These are phyloP conservation scores for Drosophila sordidula DNA, from an alignment of 2,888 invertebrate genomes.

Conservation along the genomic window DNA sequence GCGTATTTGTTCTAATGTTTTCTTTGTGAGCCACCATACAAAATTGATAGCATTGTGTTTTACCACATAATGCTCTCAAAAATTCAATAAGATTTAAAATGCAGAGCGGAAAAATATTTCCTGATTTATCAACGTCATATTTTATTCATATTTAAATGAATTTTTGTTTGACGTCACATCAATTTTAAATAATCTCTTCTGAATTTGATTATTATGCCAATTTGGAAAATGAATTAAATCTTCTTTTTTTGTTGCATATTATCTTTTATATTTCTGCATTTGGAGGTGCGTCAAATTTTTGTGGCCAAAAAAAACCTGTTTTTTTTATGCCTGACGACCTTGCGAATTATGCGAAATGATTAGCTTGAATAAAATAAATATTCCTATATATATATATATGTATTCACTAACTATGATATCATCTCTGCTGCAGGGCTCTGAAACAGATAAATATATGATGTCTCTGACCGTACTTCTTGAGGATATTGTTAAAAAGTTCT, in stretches of 20 bases:
- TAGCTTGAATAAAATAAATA: constrained; percentile 25
- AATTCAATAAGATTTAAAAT: background rate
- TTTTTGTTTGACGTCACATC: background rate
- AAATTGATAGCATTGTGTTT: constrained; percentile 3
- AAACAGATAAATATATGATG: no score
- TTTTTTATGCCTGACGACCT: constrained; percentile 52
- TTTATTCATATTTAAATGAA: constrained; percentile 15
- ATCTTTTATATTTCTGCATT: constrained; percentile 10
- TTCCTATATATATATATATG: constrained; percentile 25
- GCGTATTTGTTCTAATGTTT: background rate
- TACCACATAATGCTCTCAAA: background rate
- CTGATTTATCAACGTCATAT: constrained; percentile 3
- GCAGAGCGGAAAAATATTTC: constrained; percentile 24
- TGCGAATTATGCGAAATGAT: constrained; percentile 55
- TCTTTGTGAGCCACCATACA: background rate
- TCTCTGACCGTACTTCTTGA: no score
- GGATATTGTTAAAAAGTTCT: no score
- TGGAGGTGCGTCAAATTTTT: constrained; percentile 7
- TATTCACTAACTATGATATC: constrained; percentile 43
- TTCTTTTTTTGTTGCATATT: background rate
- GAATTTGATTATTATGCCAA: constrained; percentile 19
- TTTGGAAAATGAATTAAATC: constrained; percentile 10
- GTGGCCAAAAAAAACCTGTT: constrained; percentile 43
- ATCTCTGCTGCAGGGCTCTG: constrained; percentile 4
- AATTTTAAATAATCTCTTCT: background rate